phyloP scores from a whole-genome alignment of 2,797 vertebrate species.

The Protosalanx chinensis region DNA sequence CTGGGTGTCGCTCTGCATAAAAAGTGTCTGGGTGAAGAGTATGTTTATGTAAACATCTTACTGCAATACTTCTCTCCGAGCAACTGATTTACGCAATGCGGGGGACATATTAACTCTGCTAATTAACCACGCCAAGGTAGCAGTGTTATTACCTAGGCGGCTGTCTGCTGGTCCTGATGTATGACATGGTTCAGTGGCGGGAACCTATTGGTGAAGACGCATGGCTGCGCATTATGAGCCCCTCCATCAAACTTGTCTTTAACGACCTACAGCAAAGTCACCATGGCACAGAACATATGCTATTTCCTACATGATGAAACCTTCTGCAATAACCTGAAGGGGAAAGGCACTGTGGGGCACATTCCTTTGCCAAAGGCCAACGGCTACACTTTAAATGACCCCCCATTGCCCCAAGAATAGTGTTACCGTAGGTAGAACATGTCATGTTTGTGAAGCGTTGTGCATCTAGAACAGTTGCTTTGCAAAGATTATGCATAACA shows the following conservation, averaged over 20 bases:
- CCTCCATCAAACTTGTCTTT: constrained; percentile 29
- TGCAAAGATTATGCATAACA: not conserved
- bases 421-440: not conserved
- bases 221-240: constrained; percentile 28
- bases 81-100: constrained; percentile 11
- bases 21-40: not conserved
- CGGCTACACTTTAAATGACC: not conserved
- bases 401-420: too few species aligned
- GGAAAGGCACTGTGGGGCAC: not conserved
- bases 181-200: constrained; percentile 16
- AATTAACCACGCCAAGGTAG: constrained; percentile 50
- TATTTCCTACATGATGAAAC: constrained; percentile 26
- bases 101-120: constrained; percentile 38
- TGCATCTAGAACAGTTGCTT: not conserved
- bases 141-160: constrained; percentile 34
- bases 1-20: too few species aligned
- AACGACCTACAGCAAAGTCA: constrained; percentile 47
- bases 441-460: not conserved
- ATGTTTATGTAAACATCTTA: constrained; percentile 7
- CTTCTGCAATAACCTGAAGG: constrained; percentile 27
- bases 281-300: constrained; percentile 17
- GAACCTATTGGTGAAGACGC: constrained; percentile 23
- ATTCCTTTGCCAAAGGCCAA: not conserved
- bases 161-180: constrained; percentile 28
- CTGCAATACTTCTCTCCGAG: not conserved